A percentile compares a stretch with the other conserved stretches of the same genome.
These are phyloP conservation scores for Amblyraja radiata DNA, from an alignment of 2,797 vertebrate species.

Conservation along the genomic window DNA sequence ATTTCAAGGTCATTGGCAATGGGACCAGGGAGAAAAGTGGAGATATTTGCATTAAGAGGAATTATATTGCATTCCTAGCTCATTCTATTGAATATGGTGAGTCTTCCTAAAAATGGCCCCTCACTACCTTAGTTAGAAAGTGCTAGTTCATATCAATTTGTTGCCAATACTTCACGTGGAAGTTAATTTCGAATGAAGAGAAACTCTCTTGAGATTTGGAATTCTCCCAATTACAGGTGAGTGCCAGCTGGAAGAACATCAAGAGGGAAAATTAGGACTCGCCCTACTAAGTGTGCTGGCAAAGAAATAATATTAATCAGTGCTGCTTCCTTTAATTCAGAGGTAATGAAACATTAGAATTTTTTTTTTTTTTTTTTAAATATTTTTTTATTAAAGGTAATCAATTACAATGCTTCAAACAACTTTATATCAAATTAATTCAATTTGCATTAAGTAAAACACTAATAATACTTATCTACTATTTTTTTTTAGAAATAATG, in stretches of 20 bases:
- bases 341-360: background rate
- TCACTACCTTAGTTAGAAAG: background rate
- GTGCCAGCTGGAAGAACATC: background rate
- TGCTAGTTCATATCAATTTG: background rate
- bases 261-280: background rate
- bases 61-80: background rate
- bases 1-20: background rate
- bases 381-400: too few relatives aligned
- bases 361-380: too few relatives aligned
- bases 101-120: background rate
- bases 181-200: background rate
- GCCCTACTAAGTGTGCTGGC: background rate
- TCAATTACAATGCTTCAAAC: too few relatives aligned
- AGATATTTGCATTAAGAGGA: background rate
- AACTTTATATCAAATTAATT: too few relatives aligned
- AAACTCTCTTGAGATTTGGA: background rate
- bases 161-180: background rate
- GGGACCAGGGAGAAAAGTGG: too few relatives aligned
- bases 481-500: too few relatives aligned
- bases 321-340: background rate
- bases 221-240: background rate
- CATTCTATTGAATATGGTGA: background rate
- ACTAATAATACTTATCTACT: too few relatives aligned
- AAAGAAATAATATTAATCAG: background rate
- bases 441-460: too few relatives aligned